A percentile compares a stretch with the other conserved stretches of the same genome.
phyloP scores from a whole-genome alignment of 2,113 vertebrate species.

The Cyphomyrus plagiostoma region DNA sequence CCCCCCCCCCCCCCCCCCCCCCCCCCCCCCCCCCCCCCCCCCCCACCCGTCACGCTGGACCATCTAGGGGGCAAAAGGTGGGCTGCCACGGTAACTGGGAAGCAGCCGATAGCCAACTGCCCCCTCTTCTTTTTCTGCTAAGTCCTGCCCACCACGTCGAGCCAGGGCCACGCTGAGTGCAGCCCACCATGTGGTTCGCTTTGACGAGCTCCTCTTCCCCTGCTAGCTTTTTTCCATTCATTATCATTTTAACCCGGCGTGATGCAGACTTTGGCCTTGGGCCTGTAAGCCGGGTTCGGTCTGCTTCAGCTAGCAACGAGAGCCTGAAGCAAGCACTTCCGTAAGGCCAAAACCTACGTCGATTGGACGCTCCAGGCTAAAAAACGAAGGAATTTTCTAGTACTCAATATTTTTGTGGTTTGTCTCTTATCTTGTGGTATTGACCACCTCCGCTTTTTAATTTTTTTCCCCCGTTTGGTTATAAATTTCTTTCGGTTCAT shows the following conservation, averaged over 20 bases:
- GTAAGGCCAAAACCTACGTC: not conserved
- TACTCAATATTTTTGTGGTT: not conserved
- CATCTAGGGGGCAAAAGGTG: not conserved
- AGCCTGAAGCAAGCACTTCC: not conserved
- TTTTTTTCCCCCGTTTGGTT: not conserved
- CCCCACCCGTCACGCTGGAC: too few species aligned
- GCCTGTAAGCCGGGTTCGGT: not conserved
- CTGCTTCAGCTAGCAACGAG: not conserved
- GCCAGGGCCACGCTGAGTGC: not conserved
- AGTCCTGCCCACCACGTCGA: not conserved
- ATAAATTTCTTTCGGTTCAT: not conserved
- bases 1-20: too few species aligned
- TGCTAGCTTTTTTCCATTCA: not conserved
- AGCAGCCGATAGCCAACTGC: not conserved
- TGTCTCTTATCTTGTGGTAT: not conserved
- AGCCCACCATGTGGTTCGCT: not conserved
- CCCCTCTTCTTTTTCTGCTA: not conserved
- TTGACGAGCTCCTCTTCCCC: not conserved
- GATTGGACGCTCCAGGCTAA: not conserved
- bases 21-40: too few species aligned
- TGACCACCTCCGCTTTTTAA: not conserved
- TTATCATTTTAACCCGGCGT: not conserved
- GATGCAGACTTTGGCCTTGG: conserved; percentile 4
- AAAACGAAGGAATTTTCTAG: not conserved
- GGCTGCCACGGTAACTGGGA: not conserved